phyloP scores from a whole-genome alignment of 2,113 vertebrate genomes.

The Charadrius vociferus region DNA sequence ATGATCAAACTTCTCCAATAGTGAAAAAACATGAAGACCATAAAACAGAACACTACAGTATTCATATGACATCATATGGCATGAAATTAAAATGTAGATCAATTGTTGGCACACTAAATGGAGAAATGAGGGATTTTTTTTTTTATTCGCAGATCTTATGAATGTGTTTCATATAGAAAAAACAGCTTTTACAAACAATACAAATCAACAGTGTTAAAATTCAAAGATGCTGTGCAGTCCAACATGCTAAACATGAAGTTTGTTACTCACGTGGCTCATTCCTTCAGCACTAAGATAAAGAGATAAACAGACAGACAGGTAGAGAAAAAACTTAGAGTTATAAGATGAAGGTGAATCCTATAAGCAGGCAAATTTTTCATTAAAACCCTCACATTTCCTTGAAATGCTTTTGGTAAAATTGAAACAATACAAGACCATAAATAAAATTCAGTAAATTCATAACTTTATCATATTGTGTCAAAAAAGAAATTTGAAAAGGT shows the following conservation, averaged over 20 bases:
- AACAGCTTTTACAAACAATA: not conserved
- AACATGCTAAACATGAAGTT: not conserved
- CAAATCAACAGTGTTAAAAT: not conserved
- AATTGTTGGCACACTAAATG: not conserved
- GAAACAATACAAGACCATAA: not conserved
- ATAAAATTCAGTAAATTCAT: not conserved
- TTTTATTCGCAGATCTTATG: not conserved
- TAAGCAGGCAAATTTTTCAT: not conserved
- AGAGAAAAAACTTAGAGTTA: not conserved
- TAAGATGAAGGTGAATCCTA: not conserved
- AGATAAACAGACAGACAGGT: not conserved
- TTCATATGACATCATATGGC: not conserved
- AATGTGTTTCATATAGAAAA: not conserved
- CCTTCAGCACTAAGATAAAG: not conserved
- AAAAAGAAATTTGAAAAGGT: not conserved
- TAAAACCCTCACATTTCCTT: not conserved
- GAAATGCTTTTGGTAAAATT: not conserved
- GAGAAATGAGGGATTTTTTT: not conserved
- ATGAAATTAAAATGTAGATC: not conserved
- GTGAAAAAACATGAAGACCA: not conserved
- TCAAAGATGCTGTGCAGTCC: not conserved
- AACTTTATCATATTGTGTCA: not conserved
- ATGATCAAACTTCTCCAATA: not conserved
- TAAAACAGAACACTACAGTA: not conserved
- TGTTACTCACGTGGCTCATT: not conserved